Conservation (phyloP, 2,797 vertebrate species). For the Hippopotamyrus pictus region DNA sequence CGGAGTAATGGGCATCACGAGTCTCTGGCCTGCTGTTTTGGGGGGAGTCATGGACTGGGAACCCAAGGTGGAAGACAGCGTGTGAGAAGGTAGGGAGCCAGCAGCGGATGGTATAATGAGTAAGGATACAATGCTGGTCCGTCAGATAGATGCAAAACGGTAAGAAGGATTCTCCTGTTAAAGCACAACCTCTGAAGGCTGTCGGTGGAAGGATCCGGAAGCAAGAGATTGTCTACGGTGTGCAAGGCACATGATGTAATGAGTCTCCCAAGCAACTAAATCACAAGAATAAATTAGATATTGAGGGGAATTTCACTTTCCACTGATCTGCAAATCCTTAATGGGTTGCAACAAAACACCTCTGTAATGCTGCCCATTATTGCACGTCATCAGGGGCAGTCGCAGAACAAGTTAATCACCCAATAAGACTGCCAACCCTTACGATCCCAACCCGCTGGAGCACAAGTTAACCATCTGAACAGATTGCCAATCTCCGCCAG, state of each 20-base stretch:
- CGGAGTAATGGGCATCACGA: not conserved
- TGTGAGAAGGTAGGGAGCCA: not conserved
- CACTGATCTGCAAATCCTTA: not conserved
- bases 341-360: not conserved
- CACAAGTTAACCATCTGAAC: not conserved
- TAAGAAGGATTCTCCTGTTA: not conserved
- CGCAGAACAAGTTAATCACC: not conserved
- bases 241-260: not conserved
- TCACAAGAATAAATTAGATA: not conserved
- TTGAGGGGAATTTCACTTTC: not conserved
- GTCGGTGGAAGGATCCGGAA: not conserved
- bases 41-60: not conserved
- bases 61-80: not conserved
- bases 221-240: not conserved
- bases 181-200: not conserved
- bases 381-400: not conserved
- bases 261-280: not conserved
- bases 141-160: not conserved
- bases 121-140: not conserved
- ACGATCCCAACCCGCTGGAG: not conserved
- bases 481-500: not conserved
- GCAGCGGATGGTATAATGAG: not conserved
- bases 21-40: not conserved
- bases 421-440: not conserved
- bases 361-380: not conserved